phyloP scores from a whole-genome alignment of 2,113 vertebrate genomes.

The Antechinus flavipes region DNA sequence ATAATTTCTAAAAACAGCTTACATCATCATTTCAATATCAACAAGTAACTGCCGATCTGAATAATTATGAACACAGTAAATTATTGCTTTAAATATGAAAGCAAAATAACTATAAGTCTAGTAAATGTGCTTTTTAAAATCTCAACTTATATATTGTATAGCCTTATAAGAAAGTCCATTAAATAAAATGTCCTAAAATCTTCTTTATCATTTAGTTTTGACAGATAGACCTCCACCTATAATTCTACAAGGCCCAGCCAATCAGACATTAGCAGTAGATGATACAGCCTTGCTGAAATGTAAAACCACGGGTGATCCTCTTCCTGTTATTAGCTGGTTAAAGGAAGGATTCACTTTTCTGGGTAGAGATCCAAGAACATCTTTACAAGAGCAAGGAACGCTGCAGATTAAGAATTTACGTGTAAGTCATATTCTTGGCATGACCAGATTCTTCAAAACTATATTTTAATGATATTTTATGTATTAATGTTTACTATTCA shows the following conservation, averaged over 20 bases:
- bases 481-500: background rate
- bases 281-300: constrained; percentile 95
- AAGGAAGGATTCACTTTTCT: constrained; percentile 97
- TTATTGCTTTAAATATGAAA: rapidly evolving
- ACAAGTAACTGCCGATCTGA: background rate
- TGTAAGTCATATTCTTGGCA: constrained; percentile 82
- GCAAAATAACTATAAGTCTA: background rate
- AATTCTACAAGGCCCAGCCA: constrained; percentile 96
- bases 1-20: background rate
- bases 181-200: constrained; percentile 56
- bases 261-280: constrained; percentile 95
- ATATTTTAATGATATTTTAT: background rate
- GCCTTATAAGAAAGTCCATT: background rate
- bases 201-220: constrained; percentile 87
- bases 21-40: constrained; percentile 31
- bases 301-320: constrained; percentile 95
- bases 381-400: constrained; percentile 94
- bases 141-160: background rate
- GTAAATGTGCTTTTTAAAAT: background rate
- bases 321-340: constrained; percentile 97
- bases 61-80: background rate
- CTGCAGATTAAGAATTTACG: constrained; percentile 94
- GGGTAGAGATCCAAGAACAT: constrained; percentile 93
- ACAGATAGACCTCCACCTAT: constrained; percentile 98
- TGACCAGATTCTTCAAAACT: background rate